Base-by-base conservation (phyloP, 2,888 invertebrate genomes). In the Dysmachus trigonus region DNA sequence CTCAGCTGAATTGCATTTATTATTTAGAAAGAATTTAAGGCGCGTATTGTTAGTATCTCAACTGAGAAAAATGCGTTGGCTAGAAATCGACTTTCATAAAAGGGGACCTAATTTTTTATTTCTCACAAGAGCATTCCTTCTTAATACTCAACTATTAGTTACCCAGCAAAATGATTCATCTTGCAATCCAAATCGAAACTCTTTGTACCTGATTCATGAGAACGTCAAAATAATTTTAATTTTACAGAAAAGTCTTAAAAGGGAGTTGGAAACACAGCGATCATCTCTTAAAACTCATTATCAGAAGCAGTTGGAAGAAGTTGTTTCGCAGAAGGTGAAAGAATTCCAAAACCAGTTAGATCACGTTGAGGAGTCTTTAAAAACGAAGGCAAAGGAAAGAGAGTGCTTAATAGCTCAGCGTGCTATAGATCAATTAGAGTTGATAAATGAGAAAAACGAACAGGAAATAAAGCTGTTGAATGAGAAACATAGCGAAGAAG, bases 301-400 rank as follows among this genome's bases (percentile, higher is more conserved):
- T 90, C 97, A 97, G 91, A 95, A 95, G 88, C 97, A 97, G 92
- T 93, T 97, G 13, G 97, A 97, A 89, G 94, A 95, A 79, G 95
- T 96, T 0, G 96, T 97, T 22, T 93, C 95, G 86, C 94, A 94
- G 85, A 97, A 97, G 90, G 92, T 97, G 86, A 94, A 94, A 89
- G 96, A 97, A 91, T 97, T 97, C 89, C 95, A 95, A 90, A 92
- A 92, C 0, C 96, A 97, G 90, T 91, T 97, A 47, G 96, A 97
- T 88, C 91, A 93, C 47, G 95, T 95, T 0, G 95, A 96, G 91
- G 92, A 93, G 30, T 93, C 94, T 53, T 93, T 96, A 89, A 94
- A 95, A 87, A 92, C 92, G 0, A 95, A 96, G 89, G 93, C 95
- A 0, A 93, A 94, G 72, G 93, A 92, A 41, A 94, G 94, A 82